Evolutionary conservation across 2,888 invertebrate species (phyloP).

Genomic region (Amorpha juglandis): DNA sequence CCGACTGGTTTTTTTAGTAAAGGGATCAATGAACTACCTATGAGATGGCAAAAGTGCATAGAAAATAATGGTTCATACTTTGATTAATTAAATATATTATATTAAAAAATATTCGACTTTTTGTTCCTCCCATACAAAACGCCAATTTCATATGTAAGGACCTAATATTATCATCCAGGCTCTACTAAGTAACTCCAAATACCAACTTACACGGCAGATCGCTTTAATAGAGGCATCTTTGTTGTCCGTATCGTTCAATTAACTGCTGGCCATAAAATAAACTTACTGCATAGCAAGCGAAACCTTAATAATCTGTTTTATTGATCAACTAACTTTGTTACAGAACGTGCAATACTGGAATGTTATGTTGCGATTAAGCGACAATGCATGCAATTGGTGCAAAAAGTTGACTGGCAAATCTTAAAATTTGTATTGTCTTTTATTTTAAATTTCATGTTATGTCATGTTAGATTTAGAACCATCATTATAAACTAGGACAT

Average conservation of each 20-base stretch:
- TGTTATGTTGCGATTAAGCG: constrained; percentile 51
- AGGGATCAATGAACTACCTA: too few relatives aligned
- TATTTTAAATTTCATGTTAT: neutral
- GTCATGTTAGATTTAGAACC: too few relatives aligned
- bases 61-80: too few relatives aligned
- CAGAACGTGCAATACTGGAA: constrained; percentile 57
- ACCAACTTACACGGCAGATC: neutral
- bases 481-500: too few relatives aligned
- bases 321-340: constrained; percentile 40
- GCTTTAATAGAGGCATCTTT: constrained; percentile 1
- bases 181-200: neutral
- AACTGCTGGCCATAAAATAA: constrained; percentile 17
- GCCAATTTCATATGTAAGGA: too few relatives aligned
- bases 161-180: neutral
- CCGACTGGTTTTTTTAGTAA: too few relatives aligned
- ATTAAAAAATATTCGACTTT: too few relatives aligned
- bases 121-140: too few relatives aligned
- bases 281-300: constrained; percentile 4
- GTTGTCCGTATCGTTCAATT: constrained; percentile 3
- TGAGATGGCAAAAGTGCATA: too few relatives aligned
- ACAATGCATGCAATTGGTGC: constrained; percentile 51
- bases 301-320: constrained; percentile 16
- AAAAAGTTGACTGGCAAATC: constrained; percentile 44
- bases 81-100: too few relatives aligned
- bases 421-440: constrained; percentile 31